Evolutionary conservation across 2,888 invertebrate genomes (phyloP), one percentile per base, ranked within the genome.

Genomic region (Venusia cambrica): DNA sequence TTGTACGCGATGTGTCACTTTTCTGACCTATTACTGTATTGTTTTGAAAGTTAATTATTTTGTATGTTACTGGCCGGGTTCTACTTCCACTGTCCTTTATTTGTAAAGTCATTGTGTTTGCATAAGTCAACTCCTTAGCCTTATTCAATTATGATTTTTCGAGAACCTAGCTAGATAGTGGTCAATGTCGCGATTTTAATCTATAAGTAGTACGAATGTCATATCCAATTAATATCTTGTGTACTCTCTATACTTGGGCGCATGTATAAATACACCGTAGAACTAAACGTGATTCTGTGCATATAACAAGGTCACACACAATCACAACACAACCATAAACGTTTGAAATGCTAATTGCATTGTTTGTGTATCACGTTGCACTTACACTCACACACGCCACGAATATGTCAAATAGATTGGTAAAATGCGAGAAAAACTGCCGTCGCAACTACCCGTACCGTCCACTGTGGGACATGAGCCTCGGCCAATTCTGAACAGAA

Each of bases 51-150:
- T 41, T 42, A 35, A 43, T 37, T 51, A 51, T 57, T 51, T 38
- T 57, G 63, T 67, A 66, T 65, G 67, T 72, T n/a, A n/a, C n/a
- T n/a, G n/a, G n/a, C 68, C 72, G 66, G 67, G 67, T 72, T 63
- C 48, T 49, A 61, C 50, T 72, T 63, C 48, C 50, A 61, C 50
- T 65, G 61, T 55, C 60, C 57, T 64, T 62, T 60, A 57, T 57
- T 58, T 60, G 58, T 68, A 62, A 68, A 64, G 66, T 68, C 63
- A 73, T 62, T 63, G 55, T 43, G 54, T 57, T 63, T 51, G 31
- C 58, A 60, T 57, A 56, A 38, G 30, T 42, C 34, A 8, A 20
- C 33, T 31, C 38, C 38, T n/a, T n/a, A n/a, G n/a, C n/a, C n/a
- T n/a, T n/a, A n/a, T n/a, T n/a, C n/a, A n/a, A n/a, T n/a, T n/a